Percentiles rank a stretch among this genome's conserved stretches.
Evolutionary conservation across 2,888 invertebrate species (phyloP).

Genomic region (Xestia ashworthii): DNA sequence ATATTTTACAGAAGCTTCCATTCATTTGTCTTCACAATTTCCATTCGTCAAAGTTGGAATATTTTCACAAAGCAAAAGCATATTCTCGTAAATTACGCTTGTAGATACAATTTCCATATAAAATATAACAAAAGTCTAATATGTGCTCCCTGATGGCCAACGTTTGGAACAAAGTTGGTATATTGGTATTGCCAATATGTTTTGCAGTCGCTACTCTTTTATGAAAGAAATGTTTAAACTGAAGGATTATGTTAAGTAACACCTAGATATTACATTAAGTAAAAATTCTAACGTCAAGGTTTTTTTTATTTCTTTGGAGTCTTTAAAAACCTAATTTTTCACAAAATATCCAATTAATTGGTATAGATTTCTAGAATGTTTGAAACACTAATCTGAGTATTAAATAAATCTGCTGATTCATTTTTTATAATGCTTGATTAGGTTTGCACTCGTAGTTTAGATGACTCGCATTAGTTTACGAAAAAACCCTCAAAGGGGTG

Average conservation of each 20-base stretch:
- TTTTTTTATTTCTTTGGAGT: neutral
- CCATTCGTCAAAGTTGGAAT: slow-evolving; percentile 52
- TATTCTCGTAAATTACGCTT: slow-evolving; percentile 53
- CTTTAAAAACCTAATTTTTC: neutral
- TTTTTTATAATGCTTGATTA: neutral
- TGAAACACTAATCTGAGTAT: too few relatives aligned
- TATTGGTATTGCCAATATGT: neutral
- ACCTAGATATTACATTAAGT: neutral
- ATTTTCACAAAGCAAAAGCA: slow-evolving; percentile 51
- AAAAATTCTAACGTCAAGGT: neutral
- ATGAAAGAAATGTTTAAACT: neutral
- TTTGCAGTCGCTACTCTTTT: neutral
- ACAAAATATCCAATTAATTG: neutral
- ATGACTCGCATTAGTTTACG: neutral
- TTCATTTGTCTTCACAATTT: slow-evolving; percentile 45
- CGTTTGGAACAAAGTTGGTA: slow-evolving; percentile 35
- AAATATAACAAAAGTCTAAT: slow-evolving; percentile 48
- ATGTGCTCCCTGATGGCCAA: slow-evolving; percentile 39
- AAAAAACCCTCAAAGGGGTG: neutral
- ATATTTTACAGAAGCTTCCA: slow-evolving; percentile 37
- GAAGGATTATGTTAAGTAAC: neutral
- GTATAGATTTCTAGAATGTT: neutral
- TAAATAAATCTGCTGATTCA: neutral
- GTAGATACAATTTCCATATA: slow-evolving; percentile 59
- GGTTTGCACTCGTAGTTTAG: neutral